Base-by-base conservation (phyloP, 2,888 invertebrate genomes). In the Rhagonycha fulva region DNA sequence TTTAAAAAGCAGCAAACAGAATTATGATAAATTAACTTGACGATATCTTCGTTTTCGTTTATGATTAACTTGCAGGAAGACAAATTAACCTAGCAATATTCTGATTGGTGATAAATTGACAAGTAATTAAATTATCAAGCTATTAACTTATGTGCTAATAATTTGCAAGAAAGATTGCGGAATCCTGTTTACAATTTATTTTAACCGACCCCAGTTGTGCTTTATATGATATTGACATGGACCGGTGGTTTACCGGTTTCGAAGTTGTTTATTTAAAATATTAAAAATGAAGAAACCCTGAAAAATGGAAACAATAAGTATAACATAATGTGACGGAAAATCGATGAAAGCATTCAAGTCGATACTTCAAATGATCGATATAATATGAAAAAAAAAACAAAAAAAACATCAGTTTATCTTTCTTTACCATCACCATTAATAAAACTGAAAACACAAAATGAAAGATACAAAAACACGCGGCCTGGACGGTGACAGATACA, bases 401-500 rank as follows among this genome's bases (percentile, higher is more conserved):
- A 26, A 26, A 66, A 66, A 66, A 66, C 63, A 66, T 66, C 63
- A 66, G 63, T 66, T 66, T 66, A 66, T 66, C 63, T 66, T 47
- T 66, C 63, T 66, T 66, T 66, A 26, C 63, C 63, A 66, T 67
- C 73, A 76, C 73, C 77, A 77, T 77, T 75, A 81, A 78, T 79
- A 75, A 78, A 80, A 77, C 78, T 80, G 81, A 81, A 81, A 81
- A 80, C 79, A 79, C 79, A 80, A 76, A 77, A 79, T 77, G 80
- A 78, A 79, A 76, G 77, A 79, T 76, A 77, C 72, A 74, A 80
- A 82, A 79, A 80, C 78, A 75, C 75, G 72, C 71, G 70, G 71
- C 74, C 62, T 72, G 74, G 77, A 74, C 80, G 80, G 69, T 80
- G 82, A 81, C 82, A 80, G 82, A 82, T 82, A 83, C 83, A 79